phyloP scores from a whole-genome alignment of 2,797 vertebrate genomes.

The Atherinosoma microstoma region DNA sequence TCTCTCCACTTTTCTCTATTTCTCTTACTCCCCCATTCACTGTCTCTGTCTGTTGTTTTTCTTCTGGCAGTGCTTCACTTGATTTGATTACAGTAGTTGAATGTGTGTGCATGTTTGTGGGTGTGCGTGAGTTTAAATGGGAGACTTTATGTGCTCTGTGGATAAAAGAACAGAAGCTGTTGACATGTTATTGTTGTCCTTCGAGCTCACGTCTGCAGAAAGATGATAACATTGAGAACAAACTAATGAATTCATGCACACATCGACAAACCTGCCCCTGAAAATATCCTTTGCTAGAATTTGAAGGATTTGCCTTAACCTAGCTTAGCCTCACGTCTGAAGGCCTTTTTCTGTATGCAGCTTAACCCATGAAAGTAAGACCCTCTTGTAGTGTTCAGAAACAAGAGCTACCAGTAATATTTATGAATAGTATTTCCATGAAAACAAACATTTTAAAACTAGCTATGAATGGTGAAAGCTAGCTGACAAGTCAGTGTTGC shows the following conservation, averaged over 20 bases:
- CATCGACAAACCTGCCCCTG: conserved; percentile 31
- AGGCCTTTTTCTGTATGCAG: conserved; percentile 26
- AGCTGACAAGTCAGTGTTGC: not conserved
- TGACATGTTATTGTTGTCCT: conserved; percentile 24
- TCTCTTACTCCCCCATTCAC: conserved; percentile 7
- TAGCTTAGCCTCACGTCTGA: conserved; percentile 28
- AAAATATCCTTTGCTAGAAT: conserved; percentile 19
- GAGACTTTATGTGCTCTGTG: conserved; percentile 42
- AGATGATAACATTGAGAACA: conserved; percentile 59
- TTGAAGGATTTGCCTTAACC: conserved; percentile 41
- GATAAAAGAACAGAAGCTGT: conserved; percentile 50
- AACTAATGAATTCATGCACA: conserved; percentile 36
- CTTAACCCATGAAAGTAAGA: conserved; percentile 8
- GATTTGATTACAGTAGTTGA: conserved; percentile 29
- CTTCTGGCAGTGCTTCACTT: conserved; percentile 23
- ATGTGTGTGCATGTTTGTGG: conserved; percentile 7
- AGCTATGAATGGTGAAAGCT: not conserved
- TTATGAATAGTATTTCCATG: not conserved
- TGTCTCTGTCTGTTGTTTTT: conserved; percentile 14
- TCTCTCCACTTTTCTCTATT: conserved; percentile 14
- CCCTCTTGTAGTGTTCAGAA: conserved; percentile 9
- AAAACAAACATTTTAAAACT: not conserved
- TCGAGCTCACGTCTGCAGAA: conserved; percentile 50
- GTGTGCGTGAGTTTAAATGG: conserved; percentile 5
- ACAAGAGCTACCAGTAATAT: not conserved